phyloP scores from a whole-genome alignment of 2,888 invertebrate species.

The Erebia aethiops region DNA sequence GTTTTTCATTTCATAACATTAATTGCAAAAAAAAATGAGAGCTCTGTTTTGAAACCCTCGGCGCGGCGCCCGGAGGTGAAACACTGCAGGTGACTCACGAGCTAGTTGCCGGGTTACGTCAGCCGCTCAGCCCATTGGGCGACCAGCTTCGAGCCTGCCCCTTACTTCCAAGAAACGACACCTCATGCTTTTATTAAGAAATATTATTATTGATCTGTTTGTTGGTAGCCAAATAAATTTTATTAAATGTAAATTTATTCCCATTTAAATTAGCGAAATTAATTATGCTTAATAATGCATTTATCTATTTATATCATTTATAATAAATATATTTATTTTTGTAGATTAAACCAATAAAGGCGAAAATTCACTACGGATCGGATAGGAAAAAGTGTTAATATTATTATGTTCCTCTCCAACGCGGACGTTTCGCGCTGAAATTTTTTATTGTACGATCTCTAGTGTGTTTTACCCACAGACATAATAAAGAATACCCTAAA shows the following conservation, averaged over 20 bases:
- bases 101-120: constrained; percentile 45
- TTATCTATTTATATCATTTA: too few relatives aligned
- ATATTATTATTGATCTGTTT: constrained; percentile 31
- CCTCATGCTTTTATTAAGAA: constrained; percentile 42
- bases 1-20: too few relatives aligned
- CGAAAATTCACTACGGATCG: too few relatives aligned
- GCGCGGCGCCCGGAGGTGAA: constrained; percentile 1
- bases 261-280: not conserved
- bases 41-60: constrained; percentile 3
- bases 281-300: not conserved
- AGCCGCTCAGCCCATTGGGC: constrained; percentile 38
- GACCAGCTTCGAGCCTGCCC: constrained; percentile 33
- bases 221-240: constrained; percentile 2
- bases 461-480: too few relatives aligned
- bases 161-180: constrained; percentile 52
- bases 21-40: not conserved
- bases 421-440: too few relatives aligned
- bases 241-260: not conserved
- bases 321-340: too few relatives aligned
- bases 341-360: too few relatives aligned
- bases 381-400: too few relatives aligned
- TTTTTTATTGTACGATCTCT: too few relatives aligned
- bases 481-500: too few relatives aligned
- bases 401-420: too few relatives aligned
- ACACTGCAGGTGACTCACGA: constrained; percentile 25